A percentile compares a stretch with the other conserved stretches of the same genome.
Conservation (phyloP, 1,140 invertebrate genomes). For the Drosophila melanogaster region Release_6_plus_ISO1_MT NT_033777.3:29359501-29360000, state of each 20-base stretch:
- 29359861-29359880: slow-evolving; percentile 37
- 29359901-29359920: slow-evolving; percentile 75
- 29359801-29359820: slow-evolving; percentile 55
- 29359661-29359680: slow-evolving; percentile 15
- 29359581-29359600: slow-evolving; percentile 42
- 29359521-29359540: neutral
- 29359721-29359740: slow-evolving; percentile 54
- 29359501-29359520: neutral
- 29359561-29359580: slow-evolving; percentile 36
- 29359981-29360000: slow-evolving; percentile 37
- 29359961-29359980: slow-evolving; percentile 43
- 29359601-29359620: slow-evolving; percentile 17
- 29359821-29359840: slow-evolving; percentile 9
- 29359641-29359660: slow-evolving; percentile 63
- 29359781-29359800: slow-evolving; percentile 73
- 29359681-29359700: slow-evolving; percentile 6
- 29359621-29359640: slow-evolving; percentile 64
- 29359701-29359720: slow-evolving; percentile 12
- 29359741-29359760: slow-evolving; percentile 75
- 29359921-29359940: slow-evolving; percentile 76
- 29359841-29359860: slow-evolving; percentile 44
- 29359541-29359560: slow-evolving; percentile 32
- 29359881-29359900: slow-evolving; percentile 37
- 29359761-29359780: slow-evolving; percentile 75
- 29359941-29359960: slow-evolving; percentile 71